phyloP scores from a whole-genome alignment of 2,888 invertebrate genomes.

The Diadromus collaris region DNA sequence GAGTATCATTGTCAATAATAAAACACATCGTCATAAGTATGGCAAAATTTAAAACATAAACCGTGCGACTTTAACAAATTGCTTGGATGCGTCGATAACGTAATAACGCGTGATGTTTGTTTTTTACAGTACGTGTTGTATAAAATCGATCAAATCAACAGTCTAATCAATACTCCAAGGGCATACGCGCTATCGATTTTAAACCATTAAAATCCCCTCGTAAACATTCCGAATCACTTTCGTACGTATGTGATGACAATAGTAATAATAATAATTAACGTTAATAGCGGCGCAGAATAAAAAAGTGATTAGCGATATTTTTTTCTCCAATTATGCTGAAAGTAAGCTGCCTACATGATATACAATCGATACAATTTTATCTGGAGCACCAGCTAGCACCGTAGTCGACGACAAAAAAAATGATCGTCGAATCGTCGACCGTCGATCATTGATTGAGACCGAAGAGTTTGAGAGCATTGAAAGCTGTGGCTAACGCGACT shows the following conservation, averaged over 20 bases:
- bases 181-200: not conserved
- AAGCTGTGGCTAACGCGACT: slow-evolving; percentile 94
- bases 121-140: not conserved
- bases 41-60: not conserved
- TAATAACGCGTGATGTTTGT: not conserved
- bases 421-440: slow-evolving; percentile 79
- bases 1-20: slow-evolving; percentile 11
- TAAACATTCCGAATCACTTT: slow-evolving; percentile 10
- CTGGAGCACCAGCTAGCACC: slow-evolving; percentile 72
- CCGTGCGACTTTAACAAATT: not conserved
- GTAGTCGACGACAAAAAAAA: slow-evolving; percentile 30
- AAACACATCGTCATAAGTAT: not conserved
- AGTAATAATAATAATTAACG: slow-evolving; percentile 44
- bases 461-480: slow-evolving; percentile 95
- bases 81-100: not conserved
- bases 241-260: slow-evolving; percentile 29
- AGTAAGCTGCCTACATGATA: slow-evolving; percentile 49
- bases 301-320: slow-evolving; percentile 46
- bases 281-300: slow-evolving; percentile 40
- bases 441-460: slow-evolving; percentile 90
- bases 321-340: slow-evolving; percentile 22
- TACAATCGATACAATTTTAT: slow-evolving; percentile 36
- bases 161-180: not conserved
- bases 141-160: not conserved
- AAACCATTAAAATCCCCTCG: not conserved